These are phyloP conservation scores for Tuberolachnus salignus DNA, from an alignment of 2,888 invertebrate genomes.

Conservation along the genomic window DNA sequence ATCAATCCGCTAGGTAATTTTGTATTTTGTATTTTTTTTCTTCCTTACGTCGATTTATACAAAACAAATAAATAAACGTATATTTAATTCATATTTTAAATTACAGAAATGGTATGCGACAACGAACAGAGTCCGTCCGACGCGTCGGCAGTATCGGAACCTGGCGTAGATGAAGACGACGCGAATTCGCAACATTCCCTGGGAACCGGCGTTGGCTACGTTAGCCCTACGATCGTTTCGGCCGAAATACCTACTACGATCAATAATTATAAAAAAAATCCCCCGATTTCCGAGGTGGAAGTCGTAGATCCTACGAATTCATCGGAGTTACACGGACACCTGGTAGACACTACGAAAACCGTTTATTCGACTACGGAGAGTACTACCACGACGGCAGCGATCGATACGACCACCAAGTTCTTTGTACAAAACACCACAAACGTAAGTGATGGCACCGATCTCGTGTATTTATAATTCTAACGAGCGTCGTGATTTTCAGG, in stretches of 20 bases:
- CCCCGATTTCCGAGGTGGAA: constrained; percentile 31
- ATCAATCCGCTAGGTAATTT: constrained; percentile 75
- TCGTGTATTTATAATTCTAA: neutral
- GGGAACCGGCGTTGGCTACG: constrained; percentile 66
- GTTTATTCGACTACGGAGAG: constrained; percentile 24
- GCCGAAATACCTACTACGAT: constrained; percentile 61
- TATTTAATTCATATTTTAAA: neutral
- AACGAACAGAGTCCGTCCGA: constrained; percentile 57
- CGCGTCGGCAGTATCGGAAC: constrained; percentile 58
- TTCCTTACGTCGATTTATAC: neutral
- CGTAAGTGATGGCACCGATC: constrained; percentile 11
- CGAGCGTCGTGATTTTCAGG: no score
- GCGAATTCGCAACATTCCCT: constrained; percentile 65
- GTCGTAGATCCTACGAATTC: constrained; percentile 31
- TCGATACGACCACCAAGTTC: constrained; percentile 23
- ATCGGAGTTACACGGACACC: constrained; percentile 11
- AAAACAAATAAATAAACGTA: neutral
- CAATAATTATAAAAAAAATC: constrained; percentile 40
- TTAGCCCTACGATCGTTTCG: constrained; percentile 51
- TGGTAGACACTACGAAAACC: constrained; percentile 1
- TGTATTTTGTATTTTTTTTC: no score
- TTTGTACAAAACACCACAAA: constrained; percentile 7
- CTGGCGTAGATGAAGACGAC: constrained; percentile 60
- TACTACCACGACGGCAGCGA: neutral
- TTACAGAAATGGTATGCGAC: constrained; percentile 63